Evolutionary conservation across 1,140 invertebrate species (phyloP).

Genomic region (Sinonovacula constricta): DNA sequence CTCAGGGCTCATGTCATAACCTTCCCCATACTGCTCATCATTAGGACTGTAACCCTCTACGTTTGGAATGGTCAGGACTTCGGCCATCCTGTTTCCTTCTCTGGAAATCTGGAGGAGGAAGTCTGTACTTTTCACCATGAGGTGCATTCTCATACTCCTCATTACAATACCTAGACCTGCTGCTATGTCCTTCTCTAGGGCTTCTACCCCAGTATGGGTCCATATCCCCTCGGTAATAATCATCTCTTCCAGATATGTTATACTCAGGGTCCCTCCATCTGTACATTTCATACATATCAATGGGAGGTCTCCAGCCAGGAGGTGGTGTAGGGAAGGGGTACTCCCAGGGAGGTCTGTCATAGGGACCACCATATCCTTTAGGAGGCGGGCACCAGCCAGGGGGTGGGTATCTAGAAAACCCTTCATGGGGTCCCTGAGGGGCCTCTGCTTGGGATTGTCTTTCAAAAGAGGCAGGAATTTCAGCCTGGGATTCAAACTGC

Average conservation of each 20-base stretch:
- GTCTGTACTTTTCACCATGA: slow-evolving; percentile 40
- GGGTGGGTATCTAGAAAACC: too few species aligned
- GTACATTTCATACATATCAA: slow-evolving; percentile 20
- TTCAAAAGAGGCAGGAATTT: not conserved
- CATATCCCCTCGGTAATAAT: slow-evolving; percentile 27
- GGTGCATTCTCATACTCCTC: slow-evolving; percentile 45
- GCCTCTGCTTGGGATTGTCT: not conserved
- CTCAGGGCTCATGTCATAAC: slow-evolving; percentile 55
- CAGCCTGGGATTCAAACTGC: not conserved
- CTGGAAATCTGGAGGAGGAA: slow-evolving; percentile 12
- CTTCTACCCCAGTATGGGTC: not conserved
- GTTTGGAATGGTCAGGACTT: slow-evolving; percentile 19
- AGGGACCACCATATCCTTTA: not conserved
- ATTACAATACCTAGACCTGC: slow-evolving; percentile 14
- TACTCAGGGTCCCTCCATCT: slow-evolving; percentile 27
- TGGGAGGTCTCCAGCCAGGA: not conserved
- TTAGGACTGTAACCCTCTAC: slow-evolving; percentile 27
- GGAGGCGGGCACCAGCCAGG: not conserved
- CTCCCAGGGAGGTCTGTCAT: not conserved
- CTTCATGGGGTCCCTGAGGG: not conserved
- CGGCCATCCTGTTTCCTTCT: slow-evolving; percentile 4
- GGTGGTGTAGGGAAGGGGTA: not conserved
- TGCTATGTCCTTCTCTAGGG: not conserved
- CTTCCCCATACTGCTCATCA: slow-evolving; percentile 42
- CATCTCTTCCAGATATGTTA: slow-evolving; percentile 25